phyloP scores from a whole-genome alignment of 1,140 invertebrate genomes.

The Diprion similis region DNA sequence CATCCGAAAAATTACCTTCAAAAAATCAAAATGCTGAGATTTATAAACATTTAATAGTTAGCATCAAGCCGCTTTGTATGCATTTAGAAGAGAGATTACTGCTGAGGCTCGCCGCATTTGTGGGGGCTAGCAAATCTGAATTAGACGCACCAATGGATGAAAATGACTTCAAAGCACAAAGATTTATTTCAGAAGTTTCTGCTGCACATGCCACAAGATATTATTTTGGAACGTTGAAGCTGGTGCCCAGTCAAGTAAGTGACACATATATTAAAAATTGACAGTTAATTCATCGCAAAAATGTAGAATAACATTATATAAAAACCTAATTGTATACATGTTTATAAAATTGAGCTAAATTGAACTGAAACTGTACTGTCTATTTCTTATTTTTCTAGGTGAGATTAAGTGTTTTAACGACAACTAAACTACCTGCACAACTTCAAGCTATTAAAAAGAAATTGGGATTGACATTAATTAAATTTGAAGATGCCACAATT shows the following conservation, averaged over 20 bases:
- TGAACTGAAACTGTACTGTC: constrained; percentile 12
- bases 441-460: constrained; percentile 84
- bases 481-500: constrained; percentile 96
- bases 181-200: constrained; percentile 80
- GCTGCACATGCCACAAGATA: constrained; percentile 83
- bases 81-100: constrained; percentile 89
- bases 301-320: constrained; percentile 5
- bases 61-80: constrained; percentile 82
- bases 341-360: background rate
- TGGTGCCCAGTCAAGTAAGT: constrained; percentile 75
- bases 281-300: constrained; percentile 1
- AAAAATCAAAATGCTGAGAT: constrained; percentile 75
- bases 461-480: constrained; percentile 87
- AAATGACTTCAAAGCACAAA: constrained; percentile 77
- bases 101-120: constrained; percentile 81
- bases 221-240: constrained; percentile 88
- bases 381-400: constrained; percentile 61
- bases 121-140: constrained; percentile 60
- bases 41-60: constrained; percentile 80
- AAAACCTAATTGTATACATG: background rate
- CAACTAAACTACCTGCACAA: constrained; percentile 78
- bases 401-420: constrained; percentile 85
- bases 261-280: constrained; percentile 5
- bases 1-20: constrained; percentile 72
- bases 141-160: constrained; percentile 66